phyloP scores from a whole-genome alignment of 2,113 vertebrate genomes.

The Nothobranchius kuhntae region DNA sequence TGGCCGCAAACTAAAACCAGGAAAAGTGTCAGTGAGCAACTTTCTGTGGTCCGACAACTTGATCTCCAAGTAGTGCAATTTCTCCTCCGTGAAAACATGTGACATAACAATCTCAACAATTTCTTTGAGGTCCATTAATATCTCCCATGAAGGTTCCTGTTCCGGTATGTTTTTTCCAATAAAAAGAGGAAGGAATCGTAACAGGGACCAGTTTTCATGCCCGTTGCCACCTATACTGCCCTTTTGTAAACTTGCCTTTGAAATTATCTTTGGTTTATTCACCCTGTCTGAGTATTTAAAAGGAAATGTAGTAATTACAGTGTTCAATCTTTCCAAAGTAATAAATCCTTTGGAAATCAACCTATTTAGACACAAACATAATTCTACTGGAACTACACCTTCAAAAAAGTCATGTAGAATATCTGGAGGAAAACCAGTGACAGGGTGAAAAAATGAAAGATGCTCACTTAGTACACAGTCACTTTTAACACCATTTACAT shows the following conservation, averaged over 20 bases:
- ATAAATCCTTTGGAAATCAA: neutral
- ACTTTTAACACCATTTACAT: neutral
- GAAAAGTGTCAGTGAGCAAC: constrained; percentile 4
- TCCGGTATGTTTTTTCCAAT: too few species aligned
- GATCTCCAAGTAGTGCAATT: constrained; percentile 8
- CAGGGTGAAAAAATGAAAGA: too few species aligned
- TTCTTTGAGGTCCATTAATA: too few species aligned
- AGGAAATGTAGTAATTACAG: too few species aligned
- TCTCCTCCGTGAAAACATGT: neutral
- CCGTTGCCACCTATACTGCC: neutral
- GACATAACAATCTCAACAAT: neutral
- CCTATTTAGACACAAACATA: neutral
- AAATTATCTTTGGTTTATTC: constrained; percentile 2
- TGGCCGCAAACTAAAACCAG: constrained; percentile 1
- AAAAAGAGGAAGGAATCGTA: too few species aligned
- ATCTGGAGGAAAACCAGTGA: too few species aligned
- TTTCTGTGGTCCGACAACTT: constrained; percentile 11
- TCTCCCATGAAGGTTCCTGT: too few species aligned
- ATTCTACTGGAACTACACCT: neutral
- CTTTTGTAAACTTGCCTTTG: constrained; percentile 2
- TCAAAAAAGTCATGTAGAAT: neutral
- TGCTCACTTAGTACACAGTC: neutral
- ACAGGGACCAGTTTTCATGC: neutral
- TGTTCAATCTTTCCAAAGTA: neutral
- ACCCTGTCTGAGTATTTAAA: neutral